These are phyloP conservation scores for Pseudocheirus occidentalis DNA, from an alignment of 2,797 vertebrate genomes.

Conservation along the genomic window DNA sequence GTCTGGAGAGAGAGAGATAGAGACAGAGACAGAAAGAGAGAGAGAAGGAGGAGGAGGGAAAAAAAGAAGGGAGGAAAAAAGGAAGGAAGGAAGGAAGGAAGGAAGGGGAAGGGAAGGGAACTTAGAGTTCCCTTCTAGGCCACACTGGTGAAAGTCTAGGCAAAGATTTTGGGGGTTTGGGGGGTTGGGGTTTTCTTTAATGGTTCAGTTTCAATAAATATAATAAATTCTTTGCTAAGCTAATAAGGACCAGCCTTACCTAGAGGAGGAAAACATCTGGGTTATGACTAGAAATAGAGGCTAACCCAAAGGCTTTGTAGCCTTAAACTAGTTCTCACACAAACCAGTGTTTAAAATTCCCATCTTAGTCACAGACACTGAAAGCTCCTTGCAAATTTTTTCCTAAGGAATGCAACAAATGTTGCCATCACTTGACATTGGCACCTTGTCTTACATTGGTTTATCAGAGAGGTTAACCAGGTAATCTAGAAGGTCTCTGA, in stretches of 20 bases:
- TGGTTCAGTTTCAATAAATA: neutral
- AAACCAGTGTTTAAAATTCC: too few relatives aligned
- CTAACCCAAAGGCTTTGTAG: too few relatives aligned
- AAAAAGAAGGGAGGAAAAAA: too few relatives aligned
- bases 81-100: too few relatives aligned
- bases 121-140: too few relatives aligned
- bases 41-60: too few relatives aligned
- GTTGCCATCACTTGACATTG: neutral
- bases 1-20: neutral
- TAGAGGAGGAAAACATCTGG: neutral
- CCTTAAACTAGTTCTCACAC: too few relatives aligned
- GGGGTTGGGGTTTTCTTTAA: too few relatives aligned
- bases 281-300: neutral
- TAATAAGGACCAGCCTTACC: neutral
- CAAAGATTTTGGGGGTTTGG: too few relatives aligned
- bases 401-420: constrained; percentile 3
- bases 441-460: constrained; percentile 25
- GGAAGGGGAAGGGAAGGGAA: too few relatives aligned
- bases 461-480: constrained; percentile 36
- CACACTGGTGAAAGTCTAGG: too few relatives aligned
- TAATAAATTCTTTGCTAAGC: neutral
- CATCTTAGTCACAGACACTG: neutral
- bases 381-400: neutral
- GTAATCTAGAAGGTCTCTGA: neutral
- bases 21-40: neutral